A percentile compares a stretch with the other conserved stretches of the same genome.
Evolutionary conservation across 1,140 invertebrate species (phyloP).

Genomic region (Lepidurus arcticus): DNA sequence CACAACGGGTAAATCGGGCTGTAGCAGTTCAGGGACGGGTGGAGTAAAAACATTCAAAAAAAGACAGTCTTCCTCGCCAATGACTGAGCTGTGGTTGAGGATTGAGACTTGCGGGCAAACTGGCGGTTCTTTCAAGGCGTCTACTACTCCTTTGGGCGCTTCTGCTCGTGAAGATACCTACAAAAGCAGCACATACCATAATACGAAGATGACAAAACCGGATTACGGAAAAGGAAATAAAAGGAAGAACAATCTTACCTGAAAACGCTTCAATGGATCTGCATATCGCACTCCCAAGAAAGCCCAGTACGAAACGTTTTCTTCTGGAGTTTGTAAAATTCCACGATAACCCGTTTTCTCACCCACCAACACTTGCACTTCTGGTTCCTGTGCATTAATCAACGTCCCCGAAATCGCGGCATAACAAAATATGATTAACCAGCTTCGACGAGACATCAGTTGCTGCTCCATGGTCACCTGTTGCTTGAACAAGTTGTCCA

Average conservation of each 20-base stretch:
- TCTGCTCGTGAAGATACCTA: neutral
- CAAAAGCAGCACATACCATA: neutral
- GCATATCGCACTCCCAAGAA: neutral
- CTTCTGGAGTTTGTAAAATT: neutral
- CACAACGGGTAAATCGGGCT: slow-evolving; percentile 43
- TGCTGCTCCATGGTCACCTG: slow-evolving; percentile 5
- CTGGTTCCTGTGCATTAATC: neutral
- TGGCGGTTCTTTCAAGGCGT: neutral
- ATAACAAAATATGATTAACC: neutral
- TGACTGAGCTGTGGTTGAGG: neutral
- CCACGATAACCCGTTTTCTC: neutral
- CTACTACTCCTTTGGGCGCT: neutral
- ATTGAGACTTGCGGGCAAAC: neutral
- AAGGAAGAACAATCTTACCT: neutral
- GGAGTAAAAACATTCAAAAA: neutral
- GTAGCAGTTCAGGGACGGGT: neutral
- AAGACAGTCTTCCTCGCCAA: neutral
- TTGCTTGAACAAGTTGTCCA: neutral
- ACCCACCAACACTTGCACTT: neutral
- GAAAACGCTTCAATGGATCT: neutral
- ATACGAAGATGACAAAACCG: neutral
- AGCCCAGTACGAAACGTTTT: neutral
- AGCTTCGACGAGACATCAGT: neutral
- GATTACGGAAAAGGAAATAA: neutral
- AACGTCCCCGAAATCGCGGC: neutral